Percentiles rank a stretch among this genome's conserved stretches.
Evolutionary conservation across 2,888 invertebrate genomes (phyloP).

Genomic region (Synergus japonicus): DNA sequence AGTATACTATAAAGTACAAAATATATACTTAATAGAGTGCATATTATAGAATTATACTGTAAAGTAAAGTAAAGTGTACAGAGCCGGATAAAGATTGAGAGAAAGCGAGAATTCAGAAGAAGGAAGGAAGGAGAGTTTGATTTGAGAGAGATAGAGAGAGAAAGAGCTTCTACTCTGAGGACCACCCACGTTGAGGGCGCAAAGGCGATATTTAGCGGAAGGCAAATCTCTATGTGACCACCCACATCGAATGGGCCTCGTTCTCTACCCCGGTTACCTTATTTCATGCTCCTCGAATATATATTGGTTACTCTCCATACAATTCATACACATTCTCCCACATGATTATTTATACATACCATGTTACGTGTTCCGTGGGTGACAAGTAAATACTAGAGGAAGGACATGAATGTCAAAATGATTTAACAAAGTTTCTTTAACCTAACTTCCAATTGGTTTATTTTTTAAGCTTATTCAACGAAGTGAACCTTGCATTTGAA

Average conservation of each 20-base stretch:
- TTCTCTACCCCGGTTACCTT: constrained; percentile 68
- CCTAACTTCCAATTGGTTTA: too few relatives aligned
- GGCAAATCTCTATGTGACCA: constrained; percentile 75
- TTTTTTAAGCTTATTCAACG: too few relatives aligned
- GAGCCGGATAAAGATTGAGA: constrained; percentile 40
- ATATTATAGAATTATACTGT: neutral
- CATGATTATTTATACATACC: constrained; percentile 1
- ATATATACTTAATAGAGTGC: neutral
- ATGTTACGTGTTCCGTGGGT: neutral
- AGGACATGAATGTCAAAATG: too few relatives aligned
- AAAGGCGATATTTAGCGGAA: constrained; percentile 77
- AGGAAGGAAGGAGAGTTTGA: constrained; percentile 50
- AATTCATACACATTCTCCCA: constrained; percentile 21
- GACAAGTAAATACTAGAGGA: neutral
- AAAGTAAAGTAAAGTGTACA: constrained; percentile 1
- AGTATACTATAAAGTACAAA: neutral
- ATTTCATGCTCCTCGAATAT: constrained; percentile 63
- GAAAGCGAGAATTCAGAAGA: constrained; percentile 44
- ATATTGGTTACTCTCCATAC: constrained; percentile 28
- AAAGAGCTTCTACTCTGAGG: constrained; percentile 56
- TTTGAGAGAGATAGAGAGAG: constrained; percentile 55
- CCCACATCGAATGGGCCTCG: constrained; percentile 70
- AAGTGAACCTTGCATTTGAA: too few relatives aligned
- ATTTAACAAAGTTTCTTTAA: too few relatives aligned
- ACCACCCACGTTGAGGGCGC: constrained; percentile 76